These are phyloP conservation scores for Iselma pallidipennis DNA, from an alignment of 2,888 invertebrate genomes.

Conservation along the genomic window DNA sequence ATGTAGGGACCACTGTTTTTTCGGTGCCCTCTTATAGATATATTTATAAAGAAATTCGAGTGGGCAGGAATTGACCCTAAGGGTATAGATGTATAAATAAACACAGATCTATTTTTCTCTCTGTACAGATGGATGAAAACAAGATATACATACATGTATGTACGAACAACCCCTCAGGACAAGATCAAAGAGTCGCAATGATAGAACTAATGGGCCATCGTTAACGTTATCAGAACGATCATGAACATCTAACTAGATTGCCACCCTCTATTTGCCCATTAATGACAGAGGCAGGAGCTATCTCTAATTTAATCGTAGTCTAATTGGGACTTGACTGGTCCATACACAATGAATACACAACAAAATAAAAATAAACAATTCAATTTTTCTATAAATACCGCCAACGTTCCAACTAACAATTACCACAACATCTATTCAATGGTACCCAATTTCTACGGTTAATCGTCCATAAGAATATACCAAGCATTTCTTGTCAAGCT, in stretches of 20 bases:
- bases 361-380: neutral
- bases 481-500: conserved; percentile 16
- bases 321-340: neutral
- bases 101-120: neutral
- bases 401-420: no score
- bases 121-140: neutral
- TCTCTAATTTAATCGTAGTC: neutral
- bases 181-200: neutral
- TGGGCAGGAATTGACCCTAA: conserved; percentile 7
- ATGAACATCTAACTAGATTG: conserved; percentile 37
- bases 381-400: neutral
- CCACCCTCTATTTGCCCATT: conserved; percentile 43
- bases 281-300: conserved; percentile 30
- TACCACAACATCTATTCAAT: conserved; percentile 17
- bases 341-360: neutral
- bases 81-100: neutral
- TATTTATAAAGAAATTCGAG: conserved; percentile 7
- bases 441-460: conserved; percentile 33
- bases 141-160: no score
- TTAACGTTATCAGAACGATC: conserved; percentile 44
- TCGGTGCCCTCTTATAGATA: conserved; percentile 12
- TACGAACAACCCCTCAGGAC: neutral
- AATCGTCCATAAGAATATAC: conserved; percentile 33
- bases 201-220: conserved; percentile 41
- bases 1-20: conserved; percentile 43